Base-by-base conservation (phyloP, 2,797 vertebrate species). In the Sebastolobus altivelis region DNA sequence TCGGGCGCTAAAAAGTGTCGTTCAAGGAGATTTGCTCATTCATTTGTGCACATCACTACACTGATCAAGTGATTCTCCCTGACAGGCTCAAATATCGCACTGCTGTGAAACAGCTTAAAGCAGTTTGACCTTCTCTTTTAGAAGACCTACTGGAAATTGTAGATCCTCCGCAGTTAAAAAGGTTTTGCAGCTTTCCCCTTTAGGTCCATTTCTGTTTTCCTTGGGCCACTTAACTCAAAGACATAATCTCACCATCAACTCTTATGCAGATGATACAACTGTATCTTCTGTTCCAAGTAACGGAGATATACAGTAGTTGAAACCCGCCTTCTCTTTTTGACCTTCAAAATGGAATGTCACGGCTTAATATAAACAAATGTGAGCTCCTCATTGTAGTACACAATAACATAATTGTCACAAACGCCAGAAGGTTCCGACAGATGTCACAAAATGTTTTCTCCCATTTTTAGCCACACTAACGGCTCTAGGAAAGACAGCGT, bases 331-430 rank as follows among this genome's bases (percentile, higher is more conserved):
- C 20, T 56, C 43, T 67, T 55, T 7, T 9, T 71, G 72, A 75
- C 80, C 60, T 69, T 85, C 33, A 37, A 56, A 63, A 68, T 29
- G n/a, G 5, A 65, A 82, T 66, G 38, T 55, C 25, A 2, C 20
- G n/a, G 38, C 18, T 43, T 74, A 40, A 81, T 60, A 52, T 16
- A 61, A 37, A 87, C 25, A 81, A 81, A 87, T 80, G 56, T 65
- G 18, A 46, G 29, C 31, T 62, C 46, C 8, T 56, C 27, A 16
- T 52, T 61, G 59, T 38, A 13, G 13, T 13, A 67, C 6, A 7
- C 16, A 20, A 49, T 62, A 60, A 76, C 56, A 27, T 29, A 33
- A 88, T 78, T 79, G 38, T 33, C 69, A 43, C 33, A 58, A 80
- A 80, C 79, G 69, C 10, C 79, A 69, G 65, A 60, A 9, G 13